Base-by-base conservation (phyloP, 2,797 vertebrate species). In the Numenius phaeopus region DNA sequence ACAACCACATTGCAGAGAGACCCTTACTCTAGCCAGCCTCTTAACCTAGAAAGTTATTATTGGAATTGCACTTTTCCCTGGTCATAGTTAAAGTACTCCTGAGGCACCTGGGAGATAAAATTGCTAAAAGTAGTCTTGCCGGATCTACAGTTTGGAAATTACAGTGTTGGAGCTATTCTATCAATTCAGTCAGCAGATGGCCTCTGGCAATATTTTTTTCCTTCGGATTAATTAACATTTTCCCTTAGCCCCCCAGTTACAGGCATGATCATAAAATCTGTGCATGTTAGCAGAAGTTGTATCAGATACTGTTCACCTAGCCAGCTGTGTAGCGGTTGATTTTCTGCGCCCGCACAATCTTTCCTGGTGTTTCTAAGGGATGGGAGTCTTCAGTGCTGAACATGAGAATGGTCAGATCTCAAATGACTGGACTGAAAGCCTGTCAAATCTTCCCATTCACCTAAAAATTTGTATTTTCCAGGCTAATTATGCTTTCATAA, bases 201-300 rank as follows among this genome's bases (percentile, higher is more conserved):
- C 90, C 86, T 91, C 90, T 80, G 49, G 92, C 92, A 94, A 76
- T 72, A 78, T 11, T 86, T 95, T 92, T 89, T 96, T 94, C 49
- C 72, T 95, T 92, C 39, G 44, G 61, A 90, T 89, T 93, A 96
- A 93, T 95, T 96, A 97, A 85, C 29, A 46, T 83, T 94, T 81
- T 58, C 47, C 69, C n/a, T 88, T 69, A 94, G 16, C 65, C 70
- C 44, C 39, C 58, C 91, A 79, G 71, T 94, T 96, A 92, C 14
- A 59, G 20, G 16, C 72, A 72, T 6, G 34, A 82, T 88, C 58
- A 54, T 76, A 89, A 95, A 92, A 75, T 69, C 94, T 69, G 54
- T 86, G 34, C 54, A 37, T 80, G 64, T 76, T 71, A 94, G 54
- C 55, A 89, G 65, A 80, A 69, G 76, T 66, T 87, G 39, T 65